A percentile compares a stretch with the other conserved stretches of the same genome.
Evolutionary conservation across 2,797 vertebrate species (phyloP).

Genomic region (Liasis olivaceus): DNA sequence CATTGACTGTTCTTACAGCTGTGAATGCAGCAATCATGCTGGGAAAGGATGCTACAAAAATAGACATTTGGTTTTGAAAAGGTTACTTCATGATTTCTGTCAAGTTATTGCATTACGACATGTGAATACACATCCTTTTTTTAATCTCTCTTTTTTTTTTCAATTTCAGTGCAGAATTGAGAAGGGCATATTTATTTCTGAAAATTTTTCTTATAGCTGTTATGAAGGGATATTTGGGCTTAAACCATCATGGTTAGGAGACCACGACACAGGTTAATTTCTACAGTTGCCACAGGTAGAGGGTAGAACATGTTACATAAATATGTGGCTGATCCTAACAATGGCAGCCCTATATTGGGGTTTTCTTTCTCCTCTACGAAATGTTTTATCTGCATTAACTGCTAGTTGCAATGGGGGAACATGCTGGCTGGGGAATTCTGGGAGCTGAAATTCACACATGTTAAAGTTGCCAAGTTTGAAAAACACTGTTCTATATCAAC

Average conservation of each 20-base stretch:
- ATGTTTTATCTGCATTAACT: neutral
- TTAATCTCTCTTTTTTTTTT: neutral
- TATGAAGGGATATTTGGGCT: neutral
- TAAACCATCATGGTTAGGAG: neutral
- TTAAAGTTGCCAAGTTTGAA: neutral
- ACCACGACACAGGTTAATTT: neutral
- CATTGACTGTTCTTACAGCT: neutral
- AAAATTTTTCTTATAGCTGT: neutral
- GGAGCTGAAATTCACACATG: neutral
- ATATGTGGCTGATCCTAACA: neutral
- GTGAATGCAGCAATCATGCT: neutral
- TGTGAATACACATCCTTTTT: neutral
- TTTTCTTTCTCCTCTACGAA: neutral
- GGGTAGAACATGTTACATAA: neutral
- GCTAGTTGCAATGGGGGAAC: neutral
- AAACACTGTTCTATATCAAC: neutral
- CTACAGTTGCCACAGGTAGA: neutral
- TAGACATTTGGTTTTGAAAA: neutral
- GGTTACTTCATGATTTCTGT: neutral
- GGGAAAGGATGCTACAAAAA: conserved; percentile 3
- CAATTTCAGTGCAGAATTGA: neutral
- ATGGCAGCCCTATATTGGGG: neutral
- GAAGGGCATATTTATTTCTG: neutral
- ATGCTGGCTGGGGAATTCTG: neutral
- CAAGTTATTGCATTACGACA: neutral